Base-by-base conservation (phyloP, 2,113 vertebrate genomes). In the Centrocercus urophasianus region DNA sequence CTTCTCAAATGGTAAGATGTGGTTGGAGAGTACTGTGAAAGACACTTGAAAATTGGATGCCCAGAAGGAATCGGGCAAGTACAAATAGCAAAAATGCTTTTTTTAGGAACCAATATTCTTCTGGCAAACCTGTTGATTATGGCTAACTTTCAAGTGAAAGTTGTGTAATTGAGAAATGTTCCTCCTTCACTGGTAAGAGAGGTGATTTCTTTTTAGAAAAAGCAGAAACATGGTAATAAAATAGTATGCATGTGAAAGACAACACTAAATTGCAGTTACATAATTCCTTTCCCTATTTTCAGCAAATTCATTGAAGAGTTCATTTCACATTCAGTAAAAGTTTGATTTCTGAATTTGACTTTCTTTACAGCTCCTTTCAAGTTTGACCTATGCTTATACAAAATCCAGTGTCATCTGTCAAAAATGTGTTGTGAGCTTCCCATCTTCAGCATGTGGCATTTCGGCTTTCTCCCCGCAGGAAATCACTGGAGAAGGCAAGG, bases 1-100 rank as follows among this genome's bases (percentile, higher is more conserved):
- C 7, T 83, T 25, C 34, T 83, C 10, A 4, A 8, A n/a, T 0
- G 4, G 7, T 27, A 7, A 36, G 18, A n/a, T 3, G 8, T 11
- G 0, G 57, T 2, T 74, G 14, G n/a, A 64, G 17, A 71, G 15
- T 67, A 59, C 54, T 92, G 61, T 87, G 72, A 90, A 81, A 48
- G 32, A 36, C 2, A 24, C 9, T 81, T 80, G 65, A 57, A 56
- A 91, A 61, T 4, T 20, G 52, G 8, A 7, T 50, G 8, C 27
- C 54, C 28, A 22, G 2, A 24, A 60, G 12, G 27, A 83, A 32
- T 4, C 64, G 6, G 42, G 59, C 3, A 91, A 76, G 72, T 25
- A 14, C 13, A 85, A 22, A 52, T 28, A 75, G 10, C 15, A 90
- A 83, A 81, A 74, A 63, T 28, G 0, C 24, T 92, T 78, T 74